Conservation (phyloP, 1,140 invertebrate species). For the Ganaspis sp. region DNA sequence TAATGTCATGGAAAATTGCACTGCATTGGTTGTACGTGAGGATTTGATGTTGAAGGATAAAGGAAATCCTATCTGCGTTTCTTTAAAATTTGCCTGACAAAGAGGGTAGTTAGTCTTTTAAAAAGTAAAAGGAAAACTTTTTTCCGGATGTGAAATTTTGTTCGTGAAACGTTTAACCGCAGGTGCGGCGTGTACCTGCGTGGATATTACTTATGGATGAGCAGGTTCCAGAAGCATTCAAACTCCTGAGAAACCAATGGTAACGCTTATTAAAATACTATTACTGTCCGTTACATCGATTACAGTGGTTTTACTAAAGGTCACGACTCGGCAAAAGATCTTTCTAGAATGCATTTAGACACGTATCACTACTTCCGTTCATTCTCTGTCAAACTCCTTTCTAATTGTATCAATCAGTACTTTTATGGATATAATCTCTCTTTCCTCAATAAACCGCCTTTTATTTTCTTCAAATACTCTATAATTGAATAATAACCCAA, state of each 20-base stretch:
- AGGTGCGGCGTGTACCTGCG: constrained; percentile 17
- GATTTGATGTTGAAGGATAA: neutral
- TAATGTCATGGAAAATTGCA: neutral
- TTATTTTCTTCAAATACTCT: constrained; percentile 2
- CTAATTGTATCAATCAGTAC: constrained; percentile 29
- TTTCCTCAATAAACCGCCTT: neutral
- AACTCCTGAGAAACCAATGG: constrained; percentile 36
- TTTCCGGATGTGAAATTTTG: constrained; percentile 18
- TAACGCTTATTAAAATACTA: constrained; percentile 61
- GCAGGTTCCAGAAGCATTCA: constrained; percentile 25
- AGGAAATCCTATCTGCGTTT: neutral
- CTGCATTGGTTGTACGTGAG: neutral
- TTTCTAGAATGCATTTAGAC: neutral
- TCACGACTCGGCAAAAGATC: neutral
- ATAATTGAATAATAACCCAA: neutral
- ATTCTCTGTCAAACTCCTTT: constrained; percentile 20
- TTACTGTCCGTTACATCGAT: constrained; percentile 35
- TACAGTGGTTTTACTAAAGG: constrained; percentile 21
- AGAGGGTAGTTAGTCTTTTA: neutral
- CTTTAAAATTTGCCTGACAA: neutral
- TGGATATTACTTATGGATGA: constrained; percentile 53
- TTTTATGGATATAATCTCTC: constrained; percentile 9
- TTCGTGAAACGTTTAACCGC: constrained; percentile 12
- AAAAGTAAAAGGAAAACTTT: neutral
- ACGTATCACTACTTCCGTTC: constrained; percentile 25